Conservation (phyloP, 1,140 invertebrate species). For the Tribolium madens region DNA sequence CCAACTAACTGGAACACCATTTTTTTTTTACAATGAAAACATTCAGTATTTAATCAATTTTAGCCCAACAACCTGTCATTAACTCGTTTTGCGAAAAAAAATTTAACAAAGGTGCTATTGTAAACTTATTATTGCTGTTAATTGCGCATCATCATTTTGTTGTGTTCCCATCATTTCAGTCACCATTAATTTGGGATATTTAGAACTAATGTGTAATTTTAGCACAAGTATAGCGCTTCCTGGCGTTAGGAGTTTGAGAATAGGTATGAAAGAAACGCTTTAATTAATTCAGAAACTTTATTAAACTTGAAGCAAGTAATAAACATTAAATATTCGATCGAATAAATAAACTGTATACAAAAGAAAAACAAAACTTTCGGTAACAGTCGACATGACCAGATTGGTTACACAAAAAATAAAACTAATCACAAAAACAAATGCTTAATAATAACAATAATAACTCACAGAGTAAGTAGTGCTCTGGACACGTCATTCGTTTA, state of each 20-base stretch:
- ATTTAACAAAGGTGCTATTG: too few relatives aligned
- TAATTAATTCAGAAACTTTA: not conserved
- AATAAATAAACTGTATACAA: constrained; percentile 13
- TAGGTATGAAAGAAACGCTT: not conserved
- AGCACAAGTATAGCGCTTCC: too few relatives aligned
- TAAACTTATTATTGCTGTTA: too few relatives aligned
- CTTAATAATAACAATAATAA: not conserved
- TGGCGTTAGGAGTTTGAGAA: not conserved
- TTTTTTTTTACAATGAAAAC: too few relatives aligned
- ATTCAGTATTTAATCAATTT: too few relatives aligned
- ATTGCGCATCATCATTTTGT: too few relatives aligned
- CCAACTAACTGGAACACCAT: too few relatives aligned
- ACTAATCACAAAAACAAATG: constrained; percentile 9
- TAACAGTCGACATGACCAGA: constrained; percentile 32
- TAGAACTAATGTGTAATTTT: too few relatives aligned
- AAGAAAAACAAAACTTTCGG: constrained; percentile 17
- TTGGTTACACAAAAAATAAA: not conserved
- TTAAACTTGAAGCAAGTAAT: constrained; percentile 17
- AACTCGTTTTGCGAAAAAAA: too few relatives aligned
- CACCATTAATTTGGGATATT: too few relatives aligned
- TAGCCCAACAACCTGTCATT: too few relatives aligned
- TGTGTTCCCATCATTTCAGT: too few relatives aligned
- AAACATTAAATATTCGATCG: not conserved
- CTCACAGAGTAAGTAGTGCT: not conserved
- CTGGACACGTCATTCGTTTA: not conserved